phyloP scores from a whole-genome alignment of 1,140 invertebrate genomes.

The Pseudomyrmex dendroicus region DNA sequence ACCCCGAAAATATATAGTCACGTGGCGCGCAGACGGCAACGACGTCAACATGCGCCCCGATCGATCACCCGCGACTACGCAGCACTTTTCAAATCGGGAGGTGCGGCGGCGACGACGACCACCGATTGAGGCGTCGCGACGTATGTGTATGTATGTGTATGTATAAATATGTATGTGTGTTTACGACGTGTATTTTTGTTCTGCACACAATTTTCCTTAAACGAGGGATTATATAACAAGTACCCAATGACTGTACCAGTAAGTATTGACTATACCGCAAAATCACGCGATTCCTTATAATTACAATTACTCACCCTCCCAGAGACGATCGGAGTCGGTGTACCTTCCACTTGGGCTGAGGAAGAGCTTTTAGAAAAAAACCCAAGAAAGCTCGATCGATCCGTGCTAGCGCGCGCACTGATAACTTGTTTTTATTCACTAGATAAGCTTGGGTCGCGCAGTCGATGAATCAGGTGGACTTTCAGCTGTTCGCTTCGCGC shows the following conservation, averaged over 20 bases:
- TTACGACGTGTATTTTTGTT: background rate
- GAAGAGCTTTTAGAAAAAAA: background rate
- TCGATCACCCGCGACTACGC: conserved; percentile 55
- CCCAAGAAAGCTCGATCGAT: background rate
- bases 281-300: background rate
- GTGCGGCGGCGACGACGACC: background rate
- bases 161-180: no score
- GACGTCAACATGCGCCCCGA: conserved; percentile 48
- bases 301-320: conserved; percentile 73
- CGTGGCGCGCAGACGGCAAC: conserved; percentile 11
- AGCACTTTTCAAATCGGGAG: conserved; percentile 31
- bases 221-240: conserved; percentile 14
- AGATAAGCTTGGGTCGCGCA: background rate
- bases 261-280: background rate
- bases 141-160: background rate
- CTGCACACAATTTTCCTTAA: background rate
- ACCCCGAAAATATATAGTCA: conserved; percentile 25
- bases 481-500: background rate
- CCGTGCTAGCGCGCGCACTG: background rate
- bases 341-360: conserved; percentile 69
- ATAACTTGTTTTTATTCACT: background rate
- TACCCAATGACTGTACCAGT: background rate
- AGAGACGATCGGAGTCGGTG: conserved; percentile 59
- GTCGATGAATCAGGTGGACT: conserved; percentile 7
- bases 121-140: background rate